These are phyloP conservation scores for Lepilemur ruficaudatus DNA, from an alignment of 2,797 vertebrate species.

Conservation along the genomic window DNA sequence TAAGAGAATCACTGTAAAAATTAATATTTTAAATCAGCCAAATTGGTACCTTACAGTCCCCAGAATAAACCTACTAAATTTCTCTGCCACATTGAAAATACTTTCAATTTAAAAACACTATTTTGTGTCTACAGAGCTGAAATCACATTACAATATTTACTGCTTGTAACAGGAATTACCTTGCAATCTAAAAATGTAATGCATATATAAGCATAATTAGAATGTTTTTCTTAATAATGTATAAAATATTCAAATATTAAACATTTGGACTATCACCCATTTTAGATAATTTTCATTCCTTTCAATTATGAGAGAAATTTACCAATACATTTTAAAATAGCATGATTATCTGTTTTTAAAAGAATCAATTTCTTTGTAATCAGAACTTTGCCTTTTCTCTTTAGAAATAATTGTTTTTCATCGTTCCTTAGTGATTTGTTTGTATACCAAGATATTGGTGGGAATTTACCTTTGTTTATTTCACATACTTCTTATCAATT, in stretches of 20 bases:
- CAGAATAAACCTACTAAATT: background rate
- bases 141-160: background rate
- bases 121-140: background rate
- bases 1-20: background rate
- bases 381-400: slow-evolving; percentile 56
- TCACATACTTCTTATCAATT: slow-evolving; percentile 87
- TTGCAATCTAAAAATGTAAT: background rate
- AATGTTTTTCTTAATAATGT: slow-evolving; percentile 10
- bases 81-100: background rate
- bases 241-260: slow-evolving; percentile 1
- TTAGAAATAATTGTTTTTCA: slow-evolving; percentile 58
- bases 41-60: background rate
- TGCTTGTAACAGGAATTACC: background rate
- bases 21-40: background rate
- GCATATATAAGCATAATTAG: background rate
- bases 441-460: slow-evolving; percentile 77
- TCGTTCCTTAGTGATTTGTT: slow-evolving; percentile 79
- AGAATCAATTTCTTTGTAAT: slow-evolving; percentile 42
- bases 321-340: slow-evolving; percentile 3
- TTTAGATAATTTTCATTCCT: slow-evolving; percentile 5
- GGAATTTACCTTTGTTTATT: slow-evolving; percentile 86
- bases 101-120: background rate
- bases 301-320: slow-evolving; percentile 22
- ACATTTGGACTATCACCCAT: background rate
- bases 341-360: slow-evolving; percentile 36